A percentile compares a stretch with the other conserved stretches of the same genome.
phyloP scores from a whole-genome alignment of 2,888 invertebrate species.

The Galerucella nymphaeae region DNA sequence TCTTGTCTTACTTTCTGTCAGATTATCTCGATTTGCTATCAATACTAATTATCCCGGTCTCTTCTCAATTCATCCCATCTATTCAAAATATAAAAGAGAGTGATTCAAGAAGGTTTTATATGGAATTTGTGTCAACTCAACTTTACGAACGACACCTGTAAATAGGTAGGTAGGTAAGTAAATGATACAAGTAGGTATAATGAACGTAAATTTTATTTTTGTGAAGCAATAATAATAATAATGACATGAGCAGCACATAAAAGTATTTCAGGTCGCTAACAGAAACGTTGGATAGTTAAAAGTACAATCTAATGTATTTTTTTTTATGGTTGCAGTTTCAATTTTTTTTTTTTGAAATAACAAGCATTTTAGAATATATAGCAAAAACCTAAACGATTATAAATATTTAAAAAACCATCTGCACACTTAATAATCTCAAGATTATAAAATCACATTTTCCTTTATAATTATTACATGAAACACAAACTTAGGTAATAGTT shows the following conservation, averaged over 20 bases:
- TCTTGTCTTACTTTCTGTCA: no score
- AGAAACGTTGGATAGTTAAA: constrained; percentile 37
- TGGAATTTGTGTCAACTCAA: no score
- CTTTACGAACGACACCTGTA: no score
- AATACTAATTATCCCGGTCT: no score
- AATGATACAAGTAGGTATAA: neutral
- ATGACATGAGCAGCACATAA: constrained; percentile 48
- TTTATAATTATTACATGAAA: constrained; percentile 46
- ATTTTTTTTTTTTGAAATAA: constrained; percentile 40
- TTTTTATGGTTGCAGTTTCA: constrained; percentile 38
- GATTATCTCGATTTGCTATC: no score
- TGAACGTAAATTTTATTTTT: constrained; percentile 33
- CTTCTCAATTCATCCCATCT: no score
- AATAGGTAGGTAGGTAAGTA: neutral
- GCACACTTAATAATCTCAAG: constrained; percentile 56
- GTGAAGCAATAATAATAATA: constrained; percentile 47
- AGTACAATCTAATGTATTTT: constrained; percentile 36
- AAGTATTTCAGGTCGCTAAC: constrained; percentile 43
- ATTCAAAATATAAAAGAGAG: no score
- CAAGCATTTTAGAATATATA: constrained; percentile 47
- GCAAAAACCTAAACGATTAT: constrained; percentile 50
- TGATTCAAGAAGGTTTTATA: no score
- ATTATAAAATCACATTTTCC: constrained; percentile 55
- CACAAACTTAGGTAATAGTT: no score
- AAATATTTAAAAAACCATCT: constrained; percentile 45